These are phyloP conservation scores for Mixornis gularis DNA, from an alignment of 2,113 vertebrate species.

Conservation along the genomic window DNA sequence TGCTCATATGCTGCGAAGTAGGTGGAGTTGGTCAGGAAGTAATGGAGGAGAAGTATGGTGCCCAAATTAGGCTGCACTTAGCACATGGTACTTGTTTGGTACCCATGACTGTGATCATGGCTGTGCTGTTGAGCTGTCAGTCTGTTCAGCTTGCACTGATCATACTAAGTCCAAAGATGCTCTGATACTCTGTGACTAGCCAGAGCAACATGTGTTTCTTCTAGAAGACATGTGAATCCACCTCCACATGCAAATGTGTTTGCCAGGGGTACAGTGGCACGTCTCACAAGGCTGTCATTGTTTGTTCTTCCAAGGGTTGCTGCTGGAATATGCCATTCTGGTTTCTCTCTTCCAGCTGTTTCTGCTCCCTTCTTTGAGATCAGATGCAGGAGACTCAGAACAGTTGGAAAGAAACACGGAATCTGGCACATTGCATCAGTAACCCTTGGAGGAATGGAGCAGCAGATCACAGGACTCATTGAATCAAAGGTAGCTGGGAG, in stretches of 20 bases:
- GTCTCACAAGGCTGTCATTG: slow-evolving; percentile 44
- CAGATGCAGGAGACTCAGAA: slow-evolving; percentile 71
- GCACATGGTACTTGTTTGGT: accelerated
- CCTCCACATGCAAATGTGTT: not conserved
- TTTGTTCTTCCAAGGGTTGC: slow-evolving; percentile 64
- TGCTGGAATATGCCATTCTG: slow-evolving; percentile 67
- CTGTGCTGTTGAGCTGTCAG: not conserved
- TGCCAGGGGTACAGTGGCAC: not conserved
- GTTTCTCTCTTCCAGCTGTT: slow-evolving; percentile 72
- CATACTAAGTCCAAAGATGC: not conserved
- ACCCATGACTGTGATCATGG: accelerated
- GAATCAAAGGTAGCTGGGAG: slow-evolving; percentile 65
- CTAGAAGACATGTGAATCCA: not conserved
- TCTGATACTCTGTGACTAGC: not conserved
- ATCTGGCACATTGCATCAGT: slow-evolving; percentile 68
- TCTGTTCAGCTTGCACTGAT: not conserved
- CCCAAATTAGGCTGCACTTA: not conserved
- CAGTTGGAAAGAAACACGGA: slow-evolving; percentile 67
- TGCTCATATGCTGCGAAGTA: not conserved
- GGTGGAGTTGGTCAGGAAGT: not conserved
- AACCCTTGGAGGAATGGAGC: slow-evolving; percentile 56
- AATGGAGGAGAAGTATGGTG: not conserved
- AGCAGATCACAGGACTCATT: slow-evolving; percentile 55
- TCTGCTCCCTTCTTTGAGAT: slow-evolving; percentile 71
- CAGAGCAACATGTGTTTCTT: not conserved